Base-by-base conservation (phyloP, 2,113 vertebrate species). In the Thunnus maccoyii region DNA sequence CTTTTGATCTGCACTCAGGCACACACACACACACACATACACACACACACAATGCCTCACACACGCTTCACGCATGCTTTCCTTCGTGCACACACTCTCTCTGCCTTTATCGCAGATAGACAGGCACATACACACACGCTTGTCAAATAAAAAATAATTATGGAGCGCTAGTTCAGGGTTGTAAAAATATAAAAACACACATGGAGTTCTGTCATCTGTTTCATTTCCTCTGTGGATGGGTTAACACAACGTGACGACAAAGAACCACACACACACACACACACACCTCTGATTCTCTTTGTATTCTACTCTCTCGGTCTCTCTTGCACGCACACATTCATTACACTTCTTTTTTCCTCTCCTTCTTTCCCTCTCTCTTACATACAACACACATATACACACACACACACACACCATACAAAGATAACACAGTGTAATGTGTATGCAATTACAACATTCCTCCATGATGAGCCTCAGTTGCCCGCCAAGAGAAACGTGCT, bases 181-280 rank as follows among this genome's bases (percentile, higher is more conserved):
- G 70, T 85, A 66, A 84, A 78, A 72, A 25, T 54, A 83, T 72
- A 79, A 78, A 86, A 83, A 87, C 84, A 83, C 46, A 72, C 84
- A 71, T 55, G 18, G 46, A 54, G 70, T 70, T 74, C 51, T 87
- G 56, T 92, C 83, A 85, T 90, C 81, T 71, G 64, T 86, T 87
- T 89, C 64, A 86, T 74, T 86, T 85, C 57, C 72, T 77, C 61
- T 78, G 70, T 22, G 54, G 73, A 81, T 70, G 67, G 46, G 13
- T 76, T 72, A 69, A 71, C 10, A 51, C 63, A 78, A 76, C 65
- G 74, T 73, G 65, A 80, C 57, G 2, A 68, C 58, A 66, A 65
- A 69, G 22, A 65, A 60, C 32, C 67, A 62, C 44, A 61, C 69
- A 78, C 25, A 22, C 60, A 57, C 51, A 54, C 58, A 60, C 57